phyloP scores from a whole-genome alignment of 2,113 vertebrate genomes.

The Pteropus alecto region DNA sequence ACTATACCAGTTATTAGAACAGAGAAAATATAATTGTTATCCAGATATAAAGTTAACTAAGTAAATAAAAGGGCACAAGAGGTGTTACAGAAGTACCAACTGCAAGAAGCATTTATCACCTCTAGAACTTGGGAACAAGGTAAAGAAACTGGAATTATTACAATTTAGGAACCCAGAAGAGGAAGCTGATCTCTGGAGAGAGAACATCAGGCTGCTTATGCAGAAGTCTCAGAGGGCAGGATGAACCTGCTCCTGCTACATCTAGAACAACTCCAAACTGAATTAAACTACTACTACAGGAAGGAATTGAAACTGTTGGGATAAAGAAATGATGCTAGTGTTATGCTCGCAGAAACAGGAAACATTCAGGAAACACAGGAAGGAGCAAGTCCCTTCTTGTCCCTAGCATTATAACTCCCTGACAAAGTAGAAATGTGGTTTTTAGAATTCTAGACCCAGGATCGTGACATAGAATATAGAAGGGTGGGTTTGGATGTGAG shows the following conservation, averaged over 20 bases:
- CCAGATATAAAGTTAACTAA: constrained; percentile 14
- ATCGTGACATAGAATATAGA: not conserved
- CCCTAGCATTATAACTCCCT: not conserved
- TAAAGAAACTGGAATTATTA: not conserved
- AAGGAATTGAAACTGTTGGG: not conserved
- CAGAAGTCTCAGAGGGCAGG: not conserved
- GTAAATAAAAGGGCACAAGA: not conserved
- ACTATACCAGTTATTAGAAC: not conserved
- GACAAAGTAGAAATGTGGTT: not conserved
- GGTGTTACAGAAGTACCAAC: not conserved
- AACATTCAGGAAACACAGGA: not conserved
- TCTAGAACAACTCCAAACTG: not conserved
- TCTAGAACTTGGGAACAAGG: not conserved
- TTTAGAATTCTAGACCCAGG: not conserved
- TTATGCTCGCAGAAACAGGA: not conserved
- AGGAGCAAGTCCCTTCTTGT: not conserved
- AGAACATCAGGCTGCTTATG: not conserved
- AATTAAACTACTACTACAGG: not conserved
- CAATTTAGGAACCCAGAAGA: not conserved
- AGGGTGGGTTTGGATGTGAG: not conserved
- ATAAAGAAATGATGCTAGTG: not conserved
- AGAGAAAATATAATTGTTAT: not conserved
- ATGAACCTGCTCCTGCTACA: not conserved
- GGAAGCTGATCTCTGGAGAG: not conserved
- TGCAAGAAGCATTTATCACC: not conserved